phyloP scores from a whole-genome alignment of 1,140 invertebrate species.

The Luehdorfia chinensis region DNA sequence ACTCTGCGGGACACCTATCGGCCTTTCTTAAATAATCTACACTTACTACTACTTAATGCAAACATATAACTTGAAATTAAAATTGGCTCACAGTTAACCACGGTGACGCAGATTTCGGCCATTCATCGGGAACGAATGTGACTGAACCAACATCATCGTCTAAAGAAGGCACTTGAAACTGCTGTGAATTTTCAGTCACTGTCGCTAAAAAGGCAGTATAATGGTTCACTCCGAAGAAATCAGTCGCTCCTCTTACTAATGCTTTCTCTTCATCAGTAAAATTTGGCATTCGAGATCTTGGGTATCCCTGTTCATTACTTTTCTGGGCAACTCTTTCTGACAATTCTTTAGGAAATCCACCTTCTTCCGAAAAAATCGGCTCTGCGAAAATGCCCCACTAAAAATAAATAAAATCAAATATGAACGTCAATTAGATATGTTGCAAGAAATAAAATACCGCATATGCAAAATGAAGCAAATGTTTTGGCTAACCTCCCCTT shows the following conservation, averaged over 20 bases:
- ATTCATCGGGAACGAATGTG: neutral
- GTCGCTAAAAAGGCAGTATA: neutral
- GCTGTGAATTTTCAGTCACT: neutral
- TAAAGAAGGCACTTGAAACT: neutral
- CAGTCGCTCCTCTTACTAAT: slow-evolving; percentile 66
- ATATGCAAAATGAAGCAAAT: slow-evolving; percentile 24
- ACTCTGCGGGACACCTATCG: too few species aligned
- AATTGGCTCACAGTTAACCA: neutral
- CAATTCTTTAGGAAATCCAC: slow-evolving; percentile 78
- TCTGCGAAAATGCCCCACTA: slow-evolving; percentile 44
- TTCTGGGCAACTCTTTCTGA: slow-evolving; percentile 48
- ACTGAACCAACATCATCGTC: neutral
- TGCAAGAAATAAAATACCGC: too few species aligned
- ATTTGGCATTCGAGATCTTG: slow-evolving; percentile 57
- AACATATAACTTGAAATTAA: too few species aligned
- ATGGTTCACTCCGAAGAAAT: slow-evolving; percentile 1
- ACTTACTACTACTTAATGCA: too few species aligned
- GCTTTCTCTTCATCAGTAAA: slow-evolving; percentile 77
- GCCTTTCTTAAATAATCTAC: too few species aligned
- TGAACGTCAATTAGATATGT: slow-evolving; percentile 22
- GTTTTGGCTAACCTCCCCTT: slow-evolving; percentile 49
- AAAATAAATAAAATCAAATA: slow-evolving; percentile 16
- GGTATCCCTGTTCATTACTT: slow-evolving; percentile 62
- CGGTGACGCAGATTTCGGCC: neutral
- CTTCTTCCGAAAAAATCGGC: slow-evolving; percentile 68